A percentile compares a stretch with the other conserved stretches of the same genome.
Evolutionary conservation across 2,113 vertebrate species (phyloP).

Genomic region (Pomatostomus ruficeps): DNA sequence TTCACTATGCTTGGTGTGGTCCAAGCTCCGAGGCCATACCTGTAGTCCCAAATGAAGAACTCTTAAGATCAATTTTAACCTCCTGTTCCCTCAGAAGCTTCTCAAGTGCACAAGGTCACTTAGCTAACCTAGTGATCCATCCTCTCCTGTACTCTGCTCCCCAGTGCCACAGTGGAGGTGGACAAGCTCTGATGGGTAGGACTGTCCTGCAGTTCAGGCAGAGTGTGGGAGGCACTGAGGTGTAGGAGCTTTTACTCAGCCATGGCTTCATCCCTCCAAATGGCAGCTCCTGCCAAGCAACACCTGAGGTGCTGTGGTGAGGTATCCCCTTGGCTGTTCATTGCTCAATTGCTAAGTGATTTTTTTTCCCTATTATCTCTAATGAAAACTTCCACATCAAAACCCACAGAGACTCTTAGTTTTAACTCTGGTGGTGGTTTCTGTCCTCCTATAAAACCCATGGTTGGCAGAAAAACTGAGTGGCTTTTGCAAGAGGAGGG

Average conservation of each 20-base stretch:
- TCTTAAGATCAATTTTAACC: not conserved
- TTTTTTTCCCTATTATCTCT: not conserved
- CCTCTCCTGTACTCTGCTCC: not conserved
- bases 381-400: not conserved
- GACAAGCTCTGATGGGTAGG: not conserved
- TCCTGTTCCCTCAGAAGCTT: not conserved
- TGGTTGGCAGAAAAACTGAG: not conserved
- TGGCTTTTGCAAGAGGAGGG: not conserved
- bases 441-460: not conserved
- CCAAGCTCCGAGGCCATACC: not conserved
- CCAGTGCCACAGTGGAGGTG: not conserved
- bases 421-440: not conserved
- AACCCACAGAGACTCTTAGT: not conserved
- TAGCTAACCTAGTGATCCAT: not conserved
- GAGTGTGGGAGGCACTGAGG: not conserved
- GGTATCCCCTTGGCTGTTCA: not conserved
- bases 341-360: not conserved
- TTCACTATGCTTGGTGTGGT: not conserved
- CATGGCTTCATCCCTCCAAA: not conserved
- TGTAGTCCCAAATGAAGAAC: not conserved
- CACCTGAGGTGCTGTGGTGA: not conserved
- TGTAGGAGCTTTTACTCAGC: not conserved
- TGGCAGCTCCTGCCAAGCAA: not conserved
- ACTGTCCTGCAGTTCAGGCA: fast-evolving
- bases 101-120: not conserved